Conservation (phyloP, 2,797 vertebrate genomes). For the Anas capensis region DNA sequence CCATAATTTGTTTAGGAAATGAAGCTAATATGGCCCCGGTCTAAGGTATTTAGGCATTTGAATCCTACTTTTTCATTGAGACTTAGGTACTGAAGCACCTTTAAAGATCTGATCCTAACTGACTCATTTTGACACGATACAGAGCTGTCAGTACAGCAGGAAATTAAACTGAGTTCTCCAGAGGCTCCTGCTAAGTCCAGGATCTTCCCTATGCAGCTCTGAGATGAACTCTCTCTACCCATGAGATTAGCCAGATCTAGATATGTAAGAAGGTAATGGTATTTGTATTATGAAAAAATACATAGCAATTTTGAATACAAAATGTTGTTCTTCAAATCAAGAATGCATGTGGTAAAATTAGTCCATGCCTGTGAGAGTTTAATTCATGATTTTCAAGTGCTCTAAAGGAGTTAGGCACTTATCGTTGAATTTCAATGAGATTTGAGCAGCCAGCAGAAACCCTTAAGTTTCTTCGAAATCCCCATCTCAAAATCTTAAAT, state of each 20-base stretch:
- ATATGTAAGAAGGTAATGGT: background rate
- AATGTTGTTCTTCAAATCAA: background rate
- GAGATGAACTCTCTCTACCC: background rate
- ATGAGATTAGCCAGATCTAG: background rate
- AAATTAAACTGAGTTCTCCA: background rate
- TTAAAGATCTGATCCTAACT: background rate
- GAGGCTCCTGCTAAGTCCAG: background rate
- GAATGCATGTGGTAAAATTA: background rate
- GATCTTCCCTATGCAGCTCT: background rate
- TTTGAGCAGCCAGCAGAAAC: background rate
- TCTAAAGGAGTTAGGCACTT: background rate
- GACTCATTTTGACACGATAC: rapidly evolving
- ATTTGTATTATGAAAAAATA: background rate
- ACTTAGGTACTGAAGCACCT: background rate
- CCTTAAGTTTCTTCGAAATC: background rate
- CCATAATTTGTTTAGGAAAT: background rate
- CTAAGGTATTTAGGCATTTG: background rate
- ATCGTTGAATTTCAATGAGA: background rate
- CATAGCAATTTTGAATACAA: background rate
- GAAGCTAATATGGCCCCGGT: background rate
- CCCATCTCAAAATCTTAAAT: background rate
- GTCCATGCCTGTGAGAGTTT: background rate
- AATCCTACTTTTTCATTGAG: background rate
- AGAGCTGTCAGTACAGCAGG: background rate
- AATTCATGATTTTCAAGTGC: background rate